phyloP scores from a whole-genome alignment of 2,888 invertebrate species.

The Leptopilina syphax region DNA sequence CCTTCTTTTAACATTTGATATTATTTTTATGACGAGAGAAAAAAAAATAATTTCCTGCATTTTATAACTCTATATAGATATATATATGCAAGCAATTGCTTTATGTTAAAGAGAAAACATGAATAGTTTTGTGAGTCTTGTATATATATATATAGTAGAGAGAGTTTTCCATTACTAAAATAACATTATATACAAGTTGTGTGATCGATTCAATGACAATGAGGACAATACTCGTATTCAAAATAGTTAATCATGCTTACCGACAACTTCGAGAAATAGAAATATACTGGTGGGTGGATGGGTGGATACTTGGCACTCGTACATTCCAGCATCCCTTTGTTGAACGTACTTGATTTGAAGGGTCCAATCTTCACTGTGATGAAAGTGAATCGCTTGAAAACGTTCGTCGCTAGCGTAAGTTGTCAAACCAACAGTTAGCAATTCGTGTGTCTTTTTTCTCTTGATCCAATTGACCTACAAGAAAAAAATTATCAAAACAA shows the following conservation, averaged over 20 bases:
- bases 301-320: constrained; percentile 94
- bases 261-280: constrained; percentile 89
- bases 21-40: neutral
- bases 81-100: neutral
- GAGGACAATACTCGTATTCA: constrained; percentile 32
- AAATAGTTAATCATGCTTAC: constrained; percentile 80
- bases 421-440: constrained; percentile 90
- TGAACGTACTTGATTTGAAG: constrained; percentile 93
- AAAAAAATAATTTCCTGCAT: neutral
- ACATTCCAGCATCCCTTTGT: constrained; percentile 89
- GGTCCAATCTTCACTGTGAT: constrained; percentile 95
- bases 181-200: constrained; percentile 17
- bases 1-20: neutral
- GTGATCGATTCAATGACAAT: constrained; percentile 27
- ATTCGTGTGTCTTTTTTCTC: constrained; percentile 84
- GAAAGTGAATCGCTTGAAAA: constrained; percentile 91
- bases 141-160: neutral
- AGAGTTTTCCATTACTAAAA: constrained; percentile 10
- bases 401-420: constrained; percentile 94
- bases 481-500: constrained; percentile 17
- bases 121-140: constrained; percentile 19
- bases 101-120: neutral
- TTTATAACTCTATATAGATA: no score
- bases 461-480: constrained; percentile 90
- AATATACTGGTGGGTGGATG: constrained; percentile 95